phyloP scores from a whole-genome alignment of 1,140 invertebrate species.

The Metaphire vulgaris region DNA sequence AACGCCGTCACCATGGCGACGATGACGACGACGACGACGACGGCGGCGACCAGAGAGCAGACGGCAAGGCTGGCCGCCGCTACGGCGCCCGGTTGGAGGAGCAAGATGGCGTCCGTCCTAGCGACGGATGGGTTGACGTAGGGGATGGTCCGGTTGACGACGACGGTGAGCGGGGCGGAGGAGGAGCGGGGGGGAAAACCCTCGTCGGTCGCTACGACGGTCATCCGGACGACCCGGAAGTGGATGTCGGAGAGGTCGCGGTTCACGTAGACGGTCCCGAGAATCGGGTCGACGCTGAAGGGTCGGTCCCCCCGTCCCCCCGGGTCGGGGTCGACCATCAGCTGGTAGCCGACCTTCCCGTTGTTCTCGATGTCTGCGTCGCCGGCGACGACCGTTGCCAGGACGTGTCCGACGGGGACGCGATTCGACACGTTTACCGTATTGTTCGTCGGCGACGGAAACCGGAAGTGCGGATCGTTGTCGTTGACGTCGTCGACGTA shows the following conservation, averaged over 20 bases:
- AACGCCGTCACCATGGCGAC: not conserved
- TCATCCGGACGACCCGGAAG: constrained; percentile 62
- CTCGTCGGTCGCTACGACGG: constrained; percentile 63
- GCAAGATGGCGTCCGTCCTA: not conserved
- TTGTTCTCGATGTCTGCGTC: constrained; percentile 12
- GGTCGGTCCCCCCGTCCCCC: not conserved
- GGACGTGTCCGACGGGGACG: constrained; percentile 11
- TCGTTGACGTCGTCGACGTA: constrained; percentile 81
- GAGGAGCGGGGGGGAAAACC: constrained; percentile 72
- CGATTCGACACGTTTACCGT: constrained; percentile 52
- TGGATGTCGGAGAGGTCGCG: not conserved
- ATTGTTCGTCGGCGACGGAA: constrained; percentile 17
- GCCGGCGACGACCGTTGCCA: constrained; percentile 13
- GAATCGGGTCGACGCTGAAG: constrained; percentile 13
- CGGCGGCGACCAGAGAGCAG: not conserved
- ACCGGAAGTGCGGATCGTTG: constrained; percentile 73
- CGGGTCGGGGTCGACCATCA: not conserved
- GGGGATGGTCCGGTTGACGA: constrained; percentile 11
- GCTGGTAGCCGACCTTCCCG: constrained; percentile 1
- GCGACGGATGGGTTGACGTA: not conserved
- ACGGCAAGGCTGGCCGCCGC: not conserved
- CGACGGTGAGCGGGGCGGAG: constrained; percentile 57
- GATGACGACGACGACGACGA: constrained; percentile 13
- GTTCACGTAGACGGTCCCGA: constrained; percentile 9
- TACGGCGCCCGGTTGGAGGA: not conserved